A percentile compares a stretch with the other conserved stretches of the same genome.
Conservation (phyloP, 2,888 invertebrate species). For the Troides oblongomaculatus region DNA sequence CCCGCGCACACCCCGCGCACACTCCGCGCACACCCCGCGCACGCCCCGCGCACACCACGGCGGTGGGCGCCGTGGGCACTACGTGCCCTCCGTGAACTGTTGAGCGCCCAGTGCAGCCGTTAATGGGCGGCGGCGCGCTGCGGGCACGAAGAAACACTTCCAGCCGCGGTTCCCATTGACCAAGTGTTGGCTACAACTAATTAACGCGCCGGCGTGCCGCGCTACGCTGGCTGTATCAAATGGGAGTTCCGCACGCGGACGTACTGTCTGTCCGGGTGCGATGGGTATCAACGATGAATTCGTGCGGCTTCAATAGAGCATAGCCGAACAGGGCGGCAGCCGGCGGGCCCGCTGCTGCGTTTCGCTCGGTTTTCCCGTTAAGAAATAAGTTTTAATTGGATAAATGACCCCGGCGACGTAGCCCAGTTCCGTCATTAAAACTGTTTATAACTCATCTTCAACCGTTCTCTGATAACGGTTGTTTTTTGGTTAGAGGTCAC, state of each 20-base stretch:
- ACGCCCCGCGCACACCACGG: no score
- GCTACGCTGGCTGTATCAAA: neutral
- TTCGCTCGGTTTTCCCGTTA: neutral
- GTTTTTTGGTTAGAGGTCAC: conserved; percentile 18
- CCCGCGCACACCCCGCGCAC: no score
- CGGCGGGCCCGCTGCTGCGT: conserved; percentile 27
- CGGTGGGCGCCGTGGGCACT: no score
- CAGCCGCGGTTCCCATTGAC: no score
- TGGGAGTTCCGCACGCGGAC: neutral
- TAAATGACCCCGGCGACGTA: conserved; percentile 7
- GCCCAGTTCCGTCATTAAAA: conserved; percentile 20
- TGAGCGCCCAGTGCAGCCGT: no score
- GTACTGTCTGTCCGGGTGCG: neutral
- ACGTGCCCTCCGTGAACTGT: no score
- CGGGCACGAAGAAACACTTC: no score
- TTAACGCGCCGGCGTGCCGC: neutral
- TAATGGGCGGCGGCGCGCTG: no score
- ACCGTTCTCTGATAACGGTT: conserved; percentile 19
- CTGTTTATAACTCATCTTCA: conserved; percentile 19
- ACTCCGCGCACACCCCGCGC: no score
- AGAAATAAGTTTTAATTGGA: neutral
- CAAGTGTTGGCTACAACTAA: no score
- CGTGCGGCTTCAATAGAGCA: neutral
- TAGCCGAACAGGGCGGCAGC: conserved; percentile 8
- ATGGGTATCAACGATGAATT: no score